Percentiles rank a stretch among this genome's conserved stretches.
These are phyloP conservation scores for Chironex yamaguchii DNA, from an alignment of 30 jellyfish, hydroid and myxozoan species.

Conservation along the genomic window DNA sequence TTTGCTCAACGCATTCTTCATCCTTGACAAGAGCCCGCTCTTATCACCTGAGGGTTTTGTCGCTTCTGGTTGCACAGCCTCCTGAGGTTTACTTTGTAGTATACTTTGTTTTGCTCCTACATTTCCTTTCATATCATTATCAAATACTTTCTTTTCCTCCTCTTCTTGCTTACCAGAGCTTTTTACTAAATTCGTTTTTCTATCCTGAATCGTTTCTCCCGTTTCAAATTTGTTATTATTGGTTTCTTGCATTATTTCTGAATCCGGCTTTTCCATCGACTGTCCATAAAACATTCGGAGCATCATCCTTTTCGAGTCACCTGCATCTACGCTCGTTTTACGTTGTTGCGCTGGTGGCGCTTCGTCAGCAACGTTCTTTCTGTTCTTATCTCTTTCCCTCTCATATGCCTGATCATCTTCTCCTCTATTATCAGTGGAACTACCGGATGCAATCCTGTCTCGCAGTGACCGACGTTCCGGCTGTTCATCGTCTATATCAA, in stretches of 20 bases:
- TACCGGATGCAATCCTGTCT: constrained; percentile 81
- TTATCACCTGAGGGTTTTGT: constrained; percentile 77
- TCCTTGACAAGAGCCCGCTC: constrained; percentile 77
- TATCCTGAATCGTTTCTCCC: constrained; percentile 67
- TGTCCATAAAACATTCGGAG: constrained; percentile 97
- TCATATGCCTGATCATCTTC: constrained; percentile 53
- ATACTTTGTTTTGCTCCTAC: constrained; percentile 80
- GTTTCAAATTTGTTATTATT: constrained; percentile 16
- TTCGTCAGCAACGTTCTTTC: constrained; percentile 6
- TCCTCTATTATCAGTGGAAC: constrained; percentile 39
- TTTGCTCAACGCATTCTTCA: constrained; percentile 83
- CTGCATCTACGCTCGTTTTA: constrained; percentile 86
- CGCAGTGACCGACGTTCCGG: constrained; percentile 83
- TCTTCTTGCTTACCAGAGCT: constrained; percentile 78
- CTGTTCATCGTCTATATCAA: constrained; percentile 81
- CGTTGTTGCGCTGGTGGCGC: constrained; percentile 51
- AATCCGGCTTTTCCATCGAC: constrained; percentile 89
- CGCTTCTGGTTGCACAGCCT: constrained; percentile 64
- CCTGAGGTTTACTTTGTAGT: constrained; percentile 68
- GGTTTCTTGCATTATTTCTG: constrained; percentile 71
- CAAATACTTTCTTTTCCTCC: constrained; percentile 32
- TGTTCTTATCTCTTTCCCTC: constrained; percentile 51
- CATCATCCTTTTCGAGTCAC: constrained; percentile 92
- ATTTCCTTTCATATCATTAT: constrained; percentile 72
- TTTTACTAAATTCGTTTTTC: constrained; percentile 66